phyloP scores from a whole-genome alignment of 1,140 invertebrate genomes.

The Cryptotermes secundus region DNA sequence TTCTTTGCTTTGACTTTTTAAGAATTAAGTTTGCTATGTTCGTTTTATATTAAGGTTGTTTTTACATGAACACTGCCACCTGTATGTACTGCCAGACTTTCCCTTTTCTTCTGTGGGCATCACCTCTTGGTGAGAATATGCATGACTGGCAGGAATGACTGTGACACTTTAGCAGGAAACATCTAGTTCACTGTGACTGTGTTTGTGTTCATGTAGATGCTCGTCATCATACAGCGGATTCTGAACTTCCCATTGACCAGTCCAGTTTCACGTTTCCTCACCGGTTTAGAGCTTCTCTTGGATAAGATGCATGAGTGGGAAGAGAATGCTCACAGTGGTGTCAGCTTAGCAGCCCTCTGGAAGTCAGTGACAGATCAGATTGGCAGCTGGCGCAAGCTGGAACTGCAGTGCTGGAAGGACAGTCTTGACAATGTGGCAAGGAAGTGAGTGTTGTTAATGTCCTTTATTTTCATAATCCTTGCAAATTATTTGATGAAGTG shows the following conservation, averaged over 20 bases:
- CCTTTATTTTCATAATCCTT: not conserved
- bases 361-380: conserved; percentile 75
- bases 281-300: conserved; percentile 85
- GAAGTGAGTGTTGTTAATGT: conserved; percentile 33
- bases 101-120: too few species aligned
- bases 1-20: too few species aligned
- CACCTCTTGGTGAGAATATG: too few species aligned
- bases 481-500: not conserved
- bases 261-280: conserved; percentile 84
- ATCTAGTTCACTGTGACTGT: too few species aligned
- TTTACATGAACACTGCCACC: too few species aligned
- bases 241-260: conserved; percentile 75
- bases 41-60: too few species aligned
- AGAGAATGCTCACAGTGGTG: conserved; percentile 80
- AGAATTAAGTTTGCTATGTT: too few species aligned
- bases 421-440: conserved; percentile 59
- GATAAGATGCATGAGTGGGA: conserved; percentile 89
- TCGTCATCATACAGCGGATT: conserved; percentile 71
- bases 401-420: conserved; percentile 84
- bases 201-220: conserved; percentile 53
- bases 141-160: too few species aligned
- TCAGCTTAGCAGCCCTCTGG: conserved; percentile 74
- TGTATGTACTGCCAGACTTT: too few species aligned
- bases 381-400: conserved; percentile 87
- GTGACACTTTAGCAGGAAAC: too few species aligned